A percentile compares a stretch with the other conserved stretches of the same genome.
These are phyloP conservation scores for Brachyhypopomus occidentalis DNA, from an alignment of 2,113 vertebrate genomes.

Conservation along the genomic window DNA sequence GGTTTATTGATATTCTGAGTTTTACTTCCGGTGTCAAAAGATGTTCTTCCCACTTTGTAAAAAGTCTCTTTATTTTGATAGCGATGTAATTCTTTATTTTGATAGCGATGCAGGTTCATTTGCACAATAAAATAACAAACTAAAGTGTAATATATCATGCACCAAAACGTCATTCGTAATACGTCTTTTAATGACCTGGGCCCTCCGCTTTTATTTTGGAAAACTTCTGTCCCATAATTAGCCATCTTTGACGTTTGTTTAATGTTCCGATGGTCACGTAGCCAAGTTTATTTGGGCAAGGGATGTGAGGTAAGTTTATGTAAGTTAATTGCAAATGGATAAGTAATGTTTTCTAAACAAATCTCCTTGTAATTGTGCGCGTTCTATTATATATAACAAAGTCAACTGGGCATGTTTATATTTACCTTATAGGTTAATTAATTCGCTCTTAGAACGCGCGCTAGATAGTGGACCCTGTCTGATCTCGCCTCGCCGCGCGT, in stretches of 20 bases:
- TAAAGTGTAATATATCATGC: background rate
- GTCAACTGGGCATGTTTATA: background rate
- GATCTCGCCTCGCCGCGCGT: background rate
- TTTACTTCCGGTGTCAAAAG: conserved; percentile 3
- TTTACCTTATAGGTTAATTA: background rate
- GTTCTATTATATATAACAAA: background rate
- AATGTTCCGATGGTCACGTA: background rate
- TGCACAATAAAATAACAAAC: background rate
- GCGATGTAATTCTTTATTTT: background rate
- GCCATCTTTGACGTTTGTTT: background rate
- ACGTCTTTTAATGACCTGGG: background rate
- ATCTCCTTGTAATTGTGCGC: background rate
- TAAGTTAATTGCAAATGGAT: background rate
- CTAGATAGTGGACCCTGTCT: background rate
- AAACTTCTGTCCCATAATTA: background rate
- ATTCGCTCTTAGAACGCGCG: background rate
- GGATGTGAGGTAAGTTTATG: background rate
- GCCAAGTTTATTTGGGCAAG: background rate
- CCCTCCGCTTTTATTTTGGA: conserved; percentile 15
- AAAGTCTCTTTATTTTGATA: background rate
- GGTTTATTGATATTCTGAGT: background rate
- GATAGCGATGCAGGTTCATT: background rate
- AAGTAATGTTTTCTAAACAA: background rate
- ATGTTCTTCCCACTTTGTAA: background rate
- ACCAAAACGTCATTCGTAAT: background rate